Evolutionary conservation across 1,140 invertebrate species (phyloP).

Genomic region (Samia ricini): DNA sequence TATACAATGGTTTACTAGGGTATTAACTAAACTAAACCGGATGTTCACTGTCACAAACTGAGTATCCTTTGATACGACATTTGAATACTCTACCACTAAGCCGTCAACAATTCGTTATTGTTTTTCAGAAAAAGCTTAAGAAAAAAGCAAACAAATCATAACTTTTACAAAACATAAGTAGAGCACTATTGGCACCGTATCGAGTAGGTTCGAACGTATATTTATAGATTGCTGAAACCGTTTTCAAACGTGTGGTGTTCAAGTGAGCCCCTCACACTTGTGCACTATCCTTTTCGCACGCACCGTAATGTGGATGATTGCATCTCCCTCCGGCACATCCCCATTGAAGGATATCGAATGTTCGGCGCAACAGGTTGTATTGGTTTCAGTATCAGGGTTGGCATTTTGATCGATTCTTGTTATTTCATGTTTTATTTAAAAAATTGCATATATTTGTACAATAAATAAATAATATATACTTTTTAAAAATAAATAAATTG

Average conservation of each 20-base stretch:
- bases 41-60: too few relatives aligned
- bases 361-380: slow-evolving; percentile 72
- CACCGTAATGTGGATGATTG: neutral
- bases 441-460: neutral
- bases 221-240: slow-evolving; percentile 57
- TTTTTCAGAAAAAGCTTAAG: too few relatives aligned
- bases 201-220: slow-evolving; percentile 4
- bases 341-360: slow-evolving; percentile 74
- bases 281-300: slow-evolving; percentile 29
- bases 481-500: too few relatives aligned
- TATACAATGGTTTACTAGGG: too few relatives aligned
- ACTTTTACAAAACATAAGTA: neutral
- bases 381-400: slow-evolving; percentile 61
- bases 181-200: neutral
- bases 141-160: too few relatives aligned
- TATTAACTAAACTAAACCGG: too few relatives aligned
- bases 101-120: too few relatives aligned
- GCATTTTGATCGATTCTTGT: slow-evolving; percentile 47
- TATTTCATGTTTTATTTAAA: neutral
- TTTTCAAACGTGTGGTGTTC: slow-evolving; percentile 62
- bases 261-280: slow-evolving; percentile 61
- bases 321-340: slow-evolving; percentile 41
- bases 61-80: too few relatives aligned
- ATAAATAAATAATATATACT: slow-evolving; percentile 8
- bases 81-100: too few relatives aligned